phyloP scores from a whole-genome alignment of 2,113 vertebrate species.

The Vicugna pacos region DNA sequence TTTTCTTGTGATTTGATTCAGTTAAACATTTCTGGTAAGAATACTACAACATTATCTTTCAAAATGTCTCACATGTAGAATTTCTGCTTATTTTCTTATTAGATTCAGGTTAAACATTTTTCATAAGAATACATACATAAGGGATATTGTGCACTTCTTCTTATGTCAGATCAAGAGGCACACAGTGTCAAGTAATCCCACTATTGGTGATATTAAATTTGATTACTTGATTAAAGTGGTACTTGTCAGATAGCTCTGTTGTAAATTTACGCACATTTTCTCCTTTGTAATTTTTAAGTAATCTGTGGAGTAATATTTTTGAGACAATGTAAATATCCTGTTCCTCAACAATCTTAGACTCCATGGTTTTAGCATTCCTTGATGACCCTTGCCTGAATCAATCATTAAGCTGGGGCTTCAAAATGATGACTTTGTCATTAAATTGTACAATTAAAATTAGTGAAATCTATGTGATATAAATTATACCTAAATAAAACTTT shows the following conservation, averaged over 20 bases:
- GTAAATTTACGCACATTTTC: neutral
- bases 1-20: conserved; percentile 22
- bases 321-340: neutral
- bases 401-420: neutral
- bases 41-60: conserved; percentile 18
- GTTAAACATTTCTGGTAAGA: conserved; percentile 21
- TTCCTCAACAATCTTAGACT: conserved; percentile 25
- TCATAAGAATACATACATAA: conserved; percentile 7
- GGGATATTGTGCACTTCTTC: neutral
- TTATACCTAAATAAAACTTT: conserved; percentile 19
- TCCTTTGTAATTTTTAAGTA: conserved; percentile 45
- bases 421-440: conserved; percentile 8
- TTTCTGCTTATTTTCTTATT: conserved; percentile 8
- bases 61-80: neutral
- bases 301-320: neutral
- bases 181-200: neutral
- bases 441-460: conserved; percentile 45
- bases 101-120: conserved; percentile 40
- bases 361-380: conserved; percentile 12
- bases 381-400: neutral
- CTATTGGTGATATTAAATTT: neutral
- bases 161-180: conserved; percentile 17
- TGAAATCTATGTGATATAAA: conserved; percentile 34
- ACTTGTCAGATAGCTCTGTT: conserved; percentile 5
- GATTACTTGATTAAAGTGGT: conserved; percentile 23